Base-by-base conservation (phyloP, 2,888 invertebrate genomes). In the Dusona sp. region DNA sequence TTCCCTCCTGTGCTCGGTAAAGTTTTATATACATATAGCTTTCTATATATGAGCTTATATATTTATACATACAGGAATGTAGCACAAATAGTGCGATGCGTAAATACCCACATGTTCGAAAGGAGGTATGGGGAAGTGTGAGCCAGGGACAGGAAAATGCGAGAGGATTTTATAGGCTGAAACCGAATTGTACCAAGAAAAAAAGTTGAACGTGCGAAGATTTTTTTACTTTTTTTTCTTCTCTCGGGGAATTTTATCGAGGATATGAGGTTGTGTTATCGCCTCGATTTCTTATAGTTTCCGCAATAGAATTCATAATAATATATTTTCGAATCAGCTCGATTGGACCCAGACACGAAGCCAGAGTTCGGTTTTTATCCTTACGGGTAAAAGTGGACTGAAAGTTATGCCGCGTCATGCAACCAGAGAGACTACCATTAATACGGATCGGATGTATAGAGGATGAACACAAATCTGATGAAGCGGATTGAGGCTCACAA, bases 291-390 rank as follows among this genome's bases (percentile, higher is more conserved):
- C 7, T 29, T 33, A 33, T 87, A 88, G 88, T 87, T 88, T 90
- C 89, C 88, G 88, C 90, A 89, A 73, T 11, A 65, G 38, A 91
- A 91, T 91, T 90, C 89, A 89, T 88, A 91, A 90, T 92, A 91
- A 92, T 92, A 92, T 91, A 91, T 92, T 91, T 92, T 88, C 90
- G 88, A 89, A 83, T 90, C 89, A 90, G 91, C 89, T 90, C 90
- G 90, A 91, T 91, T 91, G 90, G 90, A 89, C 79, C 88, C 88
- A 86, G 19, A 45, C 19, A 33, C 64, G 85, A 84, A 83, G 77
- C 65, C 54, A 33, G 54, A 48, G 65, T 77, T 73, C 68, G 45
- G 29, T 19, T 75, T 77, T 65, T 61, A n/a, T n/a, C 51, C 51
- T 38, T 45, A 25, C 33, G 16, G 45, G 48, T 72, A 72, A 72